Conservation (phyloP, 2,113 vertebrate species). For the Petrocephalus microphthalmus region DNA sequence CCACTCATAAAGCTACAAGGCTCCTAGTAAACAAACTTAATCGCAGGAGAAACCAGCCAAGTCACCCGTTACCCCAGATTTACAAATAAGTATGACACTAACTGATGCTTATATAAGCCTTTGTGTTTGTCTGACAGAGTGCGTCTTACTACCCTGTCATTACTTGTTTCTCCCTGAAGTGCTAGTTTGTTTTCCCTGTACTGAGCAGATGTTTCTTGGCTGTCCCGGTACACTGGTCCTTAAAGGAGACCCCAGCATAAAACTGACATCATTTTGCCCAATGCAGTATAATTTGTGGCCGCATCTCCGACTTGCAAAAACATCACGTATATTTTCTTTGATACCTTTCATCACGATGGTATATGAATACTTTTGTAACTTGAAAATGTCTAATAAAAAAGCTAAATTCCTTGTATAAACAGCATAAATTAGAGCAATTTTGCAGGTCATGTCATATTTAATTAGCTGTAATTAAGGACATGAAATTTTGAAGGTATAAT, state of each 20-base stretch:
- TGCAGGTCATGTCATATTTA: neutral
- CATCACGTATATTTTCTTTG: neutral
- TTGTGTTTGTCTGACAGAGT: neutral
- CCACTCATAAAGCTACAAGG: neutral
- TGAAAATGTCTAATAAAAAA: neutral
- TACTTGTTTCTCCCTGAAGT: neutral
- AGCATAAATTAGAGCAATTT: constrained; percentile 1
- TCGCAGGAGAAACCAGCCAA: neutral
- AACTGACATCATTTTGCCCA: neutral
- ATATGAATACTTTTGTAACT: neutral
- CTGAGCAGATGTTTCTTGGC: neutral
- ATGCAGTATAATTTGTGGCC: neutral
- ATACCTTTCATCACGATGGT: neutral
- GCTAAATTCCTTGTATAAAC: neutral
- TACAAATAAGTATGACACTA: constrained; percentile 2
- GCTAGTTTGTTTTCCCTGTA: neutral
- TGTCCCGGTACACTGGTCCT: neutral
- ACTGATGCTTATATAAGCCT: neutral
- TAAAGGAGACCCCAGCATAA: neutral
- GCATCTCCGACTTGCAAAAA: neutral
- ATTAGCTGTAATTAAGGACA: neutral
- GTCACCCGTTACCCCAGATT: neutral
- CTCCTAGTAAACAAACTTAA: neutral
- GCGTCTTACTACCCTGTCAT: neutral
- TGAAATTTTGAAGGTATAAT: neutral